Evolutionary conservation across 2,888 invertebrate species (phyloP).

Genomic region (Diplazon laetatorius): DNA sequence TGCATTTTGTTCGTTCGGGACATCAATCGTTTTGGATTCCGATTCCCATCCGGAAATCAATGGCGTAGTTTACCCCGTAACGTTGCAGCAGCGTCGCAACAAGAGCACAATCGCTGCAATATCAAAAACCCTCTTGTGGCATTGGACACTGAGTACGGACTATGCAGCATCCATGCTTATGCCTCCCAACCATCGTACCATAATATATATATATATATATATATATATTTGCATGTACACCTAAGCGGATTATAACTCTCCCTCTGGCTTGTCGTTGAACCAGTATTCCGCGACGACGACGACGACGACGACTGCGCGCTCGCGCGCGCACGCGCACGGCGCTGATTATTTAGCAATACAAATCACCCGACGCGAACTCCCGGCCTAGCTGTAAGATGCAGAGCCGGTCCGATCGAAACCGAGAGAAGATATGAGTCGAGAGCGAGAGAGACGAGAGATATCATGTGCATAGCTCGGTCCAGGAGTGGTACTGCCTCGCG

Average conservation of each 20-base stretch:
- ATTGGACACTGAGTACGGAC: slow-evolving; percentile 17
- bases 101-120: slow-evolving; percentile 23
- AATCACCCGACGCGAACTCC: slow-evolving; percentile 74
- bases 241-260: slow-evolving; percentile 72
- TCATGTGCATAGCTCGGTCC: slow-evolving; percentile 40
- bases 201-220: slow-evolving; percentile 11
- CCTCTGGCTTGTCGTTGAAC: slow-evolving; percentile 76
- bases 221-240: slow-evolving; percentile 35
- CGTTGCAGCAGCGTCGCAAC: slow-evolving; percentile 33
- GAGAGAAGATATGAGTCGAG: slow-evolving; percentile 32
- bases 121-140: slow-evolving; percentile 26
- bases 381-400: slow-evolving; percentile 24
- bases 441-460: slow-evolving; percentile 19
- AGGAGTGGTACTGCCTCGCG: slow-evolving; percentile 71
- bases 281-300: slow-evolving; percentile 76
- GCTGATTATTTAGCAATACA: slow-evolving; percentile 81
- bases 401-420: slow-evolving; percentile 28
- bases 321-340: slow-evolving; percentile 60
- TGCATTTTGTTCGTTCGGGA: too few relatives aligned
- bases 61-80: too few relatives aligned
- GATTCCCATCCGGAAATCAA: too few relatives aligned
- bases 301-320: slow-evolving; percentile 50
- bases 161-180: slow-evolving; percentile 21
- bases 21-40: too few relatives aligned
- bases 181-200: slow-evolving; percentile 46